These are phyloP conservation scores for Todus mexicanus DNA, from an alignment of 2,797 vertebrate genomes.

Conservation along the genomic window DNA sequence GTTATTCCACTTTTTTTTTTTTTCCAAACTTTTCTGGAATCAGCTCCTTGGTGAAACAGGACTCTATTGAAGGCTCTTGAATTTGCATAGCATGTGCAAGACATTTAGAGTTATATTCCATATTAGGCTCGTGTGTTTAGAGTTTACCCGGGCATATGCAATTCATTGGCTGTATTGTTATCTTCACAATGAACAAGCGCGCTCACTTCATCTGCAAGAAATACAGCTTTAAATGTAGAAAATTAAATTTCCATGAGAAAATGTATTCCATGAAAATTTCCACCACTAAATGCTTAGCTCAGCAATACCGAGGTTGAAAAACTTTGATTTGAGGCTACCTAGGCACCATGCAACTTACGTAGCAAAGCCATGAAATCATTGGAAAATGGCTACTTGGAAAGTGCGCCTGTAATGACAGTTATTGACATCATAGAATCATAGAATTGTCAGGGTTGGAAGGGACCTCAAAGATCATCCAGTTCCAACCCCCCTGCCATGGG, in stretches of 20 bases:
- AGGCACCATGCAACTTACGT: background rate
- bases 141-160: constrained; percentile 31
- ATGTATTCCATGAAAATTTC: constrained; percentile 26
- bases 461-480: too few species aligned
- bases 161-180: constrained; percentile 56
- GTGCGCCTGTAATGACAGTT: background rate
- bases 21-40: constrained; percentile 48
- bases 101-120: constrained; percentile 54
- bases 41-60: constrained; percentile 43
- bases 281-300: background rate
- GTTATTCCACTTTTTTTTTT: constrained; percentile 61
- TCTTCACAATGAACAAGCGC: constrained; percentile 29
- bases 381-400: background rate
- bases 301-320: background rate
- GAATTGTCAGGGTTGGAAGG: too few species aligned
- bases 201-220: constrained; percentile 47
- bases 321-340: background rate
- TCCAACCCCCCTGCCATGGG: too few species aligned
- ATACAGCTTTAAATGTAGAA: constrained; percentile 21
- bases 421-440: background rate
- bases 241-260: constrained; percentile 59
- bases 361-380: background rate
- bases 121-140: constrained; percentile 26
- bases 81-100: constrained; percentile 43
- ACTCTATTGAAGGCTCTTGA: constrained; percentile 35